A percentile compares a stretch with the other conserved stretches of the same genome.
phyloP scores from a whole-genome alignment of 2,797 vertebrate species.

The Podarcis lilfordi region DNA sequence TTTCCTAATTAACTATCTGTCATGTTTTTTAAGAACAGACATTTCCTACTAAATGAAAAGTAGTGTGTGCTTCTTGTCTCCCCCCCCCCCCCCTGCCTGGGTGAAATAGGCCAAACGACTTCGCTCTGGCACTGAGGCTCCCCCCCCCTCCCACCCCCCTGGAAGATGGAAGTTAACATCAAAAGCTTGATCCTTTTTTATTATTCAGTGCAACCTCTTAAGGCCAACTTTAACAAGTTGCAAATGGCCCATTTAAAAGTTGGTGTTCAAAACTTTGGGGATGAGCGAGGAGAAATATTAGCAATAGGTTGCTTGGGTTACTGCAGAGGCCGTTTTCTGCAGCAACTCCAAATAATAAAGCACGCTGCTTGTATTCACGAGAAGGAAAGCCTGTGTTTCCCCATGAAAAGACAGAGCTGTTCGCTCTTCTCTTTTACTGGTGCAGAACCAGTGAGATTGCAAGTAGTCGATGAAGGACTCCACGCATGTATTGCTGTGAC shows the following conservation, averaged over 20 bases:
- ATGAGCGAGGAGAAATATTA: slow-evolving; percentile 45
- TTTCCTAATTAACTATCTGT: slow-evolving; percentile 72
- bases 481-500: neutral
- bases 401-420: neutral
- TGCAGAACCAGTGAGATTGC: neutral
- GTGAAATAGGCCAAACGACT: slow-evolving; percentile 61
- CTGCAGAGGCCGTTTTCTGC: slow-evolving; percentile 41
- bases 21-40: slow-evolving; percentile 46
- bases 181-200: slow-evolving; percentile 68
- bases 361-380: slow-evolving; percentile 48
- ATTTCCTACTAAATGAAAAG: slow-evolving; percentile 67
- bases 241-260: slow-evolving; percentile 63
- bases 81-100: neutral
- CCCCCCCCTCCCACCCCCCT: slow-evolving; percentile 31
- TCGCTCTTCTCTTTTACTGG: neutral
- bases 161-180: slow-evolving; percentile 68
- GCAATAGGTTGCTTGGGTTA: slow-evolving; percentile 55
- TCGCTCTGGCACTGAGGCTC: slow-evolving; percentile 59
- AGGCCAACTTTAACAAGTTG: slow-evolving; percentile 58
- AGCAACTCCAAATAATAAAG: slow-evolving; percentile 49
- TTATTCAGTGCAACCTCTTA: slow-evolving; percentile 62
- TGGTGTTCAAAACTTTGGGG: slow-evolving; percentile 59
- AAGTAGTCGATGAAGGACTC: too few relatives aligned
- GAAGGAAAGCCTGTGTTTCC: neutral
- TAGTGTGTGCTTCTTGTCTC: slow-evolving; percentile 46